Conservation (phyloP, 2,888 invertebrate genomes). For the Torymus auratus region DNA sequence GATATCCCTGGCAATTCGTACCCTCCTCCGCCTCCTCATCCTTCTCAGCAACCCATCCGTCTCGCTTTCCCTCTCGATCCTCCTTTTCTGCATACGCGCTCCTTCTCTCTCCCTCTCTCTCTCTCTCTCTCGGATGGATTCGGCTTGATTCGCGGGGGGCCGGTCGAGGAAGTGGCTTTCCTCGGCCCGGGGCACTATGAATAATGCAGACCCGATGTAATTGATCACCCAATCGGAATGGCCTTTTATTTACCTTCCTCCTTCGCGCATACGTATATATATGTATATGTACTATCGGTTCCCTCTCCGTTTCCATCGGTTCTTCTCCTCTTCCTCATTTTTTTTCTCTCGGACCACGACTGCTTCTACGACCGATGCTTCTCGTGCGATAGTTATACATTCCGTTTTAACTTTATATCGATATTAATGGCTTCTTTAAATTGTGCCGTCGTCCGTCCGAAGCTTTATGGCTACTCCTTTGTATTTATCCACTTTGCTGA, state of each 20-base stretch:
- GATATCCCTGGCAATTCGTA: constrained; percentile 10
- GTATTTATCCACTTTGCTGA: constrained; percentile 41
- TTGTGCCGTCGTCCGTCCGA: constrained; percentile 31
- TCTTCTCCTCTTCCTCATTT: constrained; percentile 28
- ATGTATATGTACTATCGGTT: background rate
- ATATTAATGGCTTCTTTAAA: constrained; percentile 57
- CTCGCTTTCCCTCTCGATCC: constrained; percentile 37
- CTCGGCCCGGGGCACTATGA: constrained; percentile 74
- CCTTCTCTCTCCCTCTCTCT: constrained; percentile 53
- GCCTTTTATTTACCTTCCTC: constrained; percentile 76
- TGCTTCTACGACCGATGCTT: background rate
- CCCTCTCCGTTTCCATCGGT: background rate
- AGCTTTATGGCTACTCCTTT: constrained; percentile 40
- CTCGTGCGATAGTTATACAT: constrained; percentile 30
- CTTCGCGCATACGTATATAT: constrained; percentile 42
- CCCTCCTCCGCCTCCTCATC: constrained; percentile 13
- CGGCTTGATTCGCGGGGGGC: constrained; percentile 47
- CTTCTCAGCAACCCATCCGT: constrained; percentile 18
- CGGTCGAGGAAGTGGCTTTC: constrained; percentile 65
- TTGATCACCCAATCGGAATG: constrained; percentile 77
- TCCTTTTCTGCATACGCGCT: constrained; percentile 45
- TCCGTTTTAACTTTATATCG: constrained; percentile 53
- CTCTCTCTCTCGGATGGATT: constrained; percentile 36
- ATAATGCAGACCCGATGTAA: constrained; percentile 76
- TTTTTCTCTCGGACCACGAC: constrained; percentile 19